These are phyloP conservation scores for Seriola aureovittata DNA, from an alignment of 2,113 vertebrate genomes.

Conservation along the genomic window DNA sequence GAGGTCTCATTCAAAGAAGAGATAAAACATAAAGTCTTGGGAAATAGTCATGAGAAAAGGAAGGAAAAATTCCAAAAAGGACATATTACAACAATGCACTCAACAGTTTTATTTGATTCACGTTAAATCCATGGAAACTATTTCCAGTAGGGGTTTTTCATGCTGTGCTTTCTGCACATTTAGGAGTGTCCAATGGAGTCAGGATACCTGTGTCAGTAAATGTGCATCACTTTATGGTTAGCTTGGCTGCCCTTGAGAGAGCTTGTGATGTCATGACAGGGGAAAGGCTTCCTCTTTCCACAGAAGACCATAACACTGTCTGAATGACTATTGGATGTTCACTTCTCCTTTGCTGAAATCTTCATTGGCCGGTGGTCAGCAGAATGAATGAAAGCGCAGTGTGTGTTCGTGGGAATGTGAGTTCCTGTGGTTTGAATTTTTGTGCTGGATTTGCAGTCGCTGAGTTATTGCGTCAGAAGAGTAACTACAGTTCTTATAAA, in stretches of 20 bases:
- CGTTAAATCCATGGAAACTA: slow-evolving; percentile 40
- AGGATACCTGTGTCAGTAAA: slow-evolving; percentile 25
- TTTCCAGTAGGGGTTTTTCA: slow-evolving; percentile 46
- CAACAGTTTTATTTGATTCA: background rate
- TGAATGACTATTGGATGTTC: slow-evolving; percentile 39
- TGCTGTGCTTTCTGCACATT: slow-evolving; percentile 69
- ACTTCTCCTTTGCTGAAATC: slow-evolving; percentile 63
- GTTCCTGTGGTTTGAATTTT: slow-evolving; percentile 13
- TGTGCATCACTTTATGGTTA: background rate
- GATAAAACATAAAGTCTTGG: background rate
- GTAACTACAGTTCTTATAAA: background rate
- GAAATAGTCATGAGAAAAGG: background rate
- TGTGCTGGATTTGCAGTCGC: slow-evolving; percentile 28
- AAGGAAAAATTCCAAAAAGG: slow-evolving; percentile 29
- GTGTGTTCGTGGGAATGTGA: background rate
- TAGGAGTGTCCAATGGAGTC: slow-evolving; percentile 52
- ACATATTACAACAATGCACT: slow-evolving; percentile 2
- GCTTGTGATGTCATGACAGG: background rate
- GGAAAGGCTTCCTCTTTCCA: slow-evolving; percentile 70
- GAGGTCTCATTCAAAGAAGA: background rate
- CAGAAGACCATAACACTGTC: slow-evolving; percentile 35
- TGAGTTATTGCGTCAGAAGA: background rate
- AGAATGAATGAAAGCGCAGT: slow-evolving; percentile 15
- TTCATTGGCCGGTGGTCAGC: slow-evolving; percentile 24
- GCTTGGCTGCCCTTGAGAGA: background rate